phyloP scores from a whole-genome alignment of 1,140 invertebrate genomes.

The Musca domestica region DNA sequence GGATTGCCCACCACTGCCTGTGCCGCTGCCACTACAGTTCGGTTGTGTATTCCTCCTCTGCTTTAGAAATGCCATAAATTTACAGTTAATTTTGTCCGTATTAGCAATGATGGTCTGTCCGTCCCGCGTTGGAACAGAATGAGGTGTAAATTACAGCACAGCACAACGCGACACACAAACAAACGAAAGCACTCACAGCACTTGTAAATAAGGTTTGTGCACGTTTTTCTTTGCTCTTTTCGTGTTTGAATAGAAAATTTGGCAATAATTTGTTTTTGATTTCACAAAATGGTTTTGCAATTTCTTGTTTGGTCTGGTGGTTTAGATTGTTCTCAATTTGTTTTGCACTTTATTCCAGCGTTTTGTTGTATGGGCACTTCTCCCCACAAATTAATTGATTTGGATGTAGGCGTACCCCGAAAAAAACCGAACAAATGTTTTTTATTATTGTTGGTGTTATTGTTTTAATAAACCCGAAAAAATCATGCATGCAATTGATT shows the following conservation, averaged over 20 bases:
- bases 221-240: no score
- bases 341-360: not conserved
- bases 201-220: no score
- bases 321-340: not conserved
- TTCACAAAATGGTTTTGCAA: not conserved
- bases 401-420: no score
- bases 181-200: no score
- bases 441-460: not conserved
- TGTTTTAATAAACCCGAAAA: not conserved
- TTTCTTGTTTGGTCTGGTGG: not conserved
- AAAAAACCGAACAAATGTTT: conserved; percentile 5
- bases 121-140: no score
- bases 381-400: not conserved
- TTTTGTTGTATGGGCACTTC: not conserved
- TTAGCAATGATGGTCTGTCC: no score
- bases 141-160: no score
- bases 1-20: not conserved
- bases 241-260: not conserved
- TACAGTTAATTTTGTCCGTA: not conserved
- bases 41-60: not conserved
- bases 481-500: not conserved
- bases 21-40: not conserved
- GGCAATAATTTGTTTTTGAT: not conserved
- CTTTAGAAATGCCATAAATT: not conserved
- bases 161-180: no score